phyloP scores from a whole-genome alignment of 2,888 invertebrate genomes.

The Frankliniella intonsa region DNA sequence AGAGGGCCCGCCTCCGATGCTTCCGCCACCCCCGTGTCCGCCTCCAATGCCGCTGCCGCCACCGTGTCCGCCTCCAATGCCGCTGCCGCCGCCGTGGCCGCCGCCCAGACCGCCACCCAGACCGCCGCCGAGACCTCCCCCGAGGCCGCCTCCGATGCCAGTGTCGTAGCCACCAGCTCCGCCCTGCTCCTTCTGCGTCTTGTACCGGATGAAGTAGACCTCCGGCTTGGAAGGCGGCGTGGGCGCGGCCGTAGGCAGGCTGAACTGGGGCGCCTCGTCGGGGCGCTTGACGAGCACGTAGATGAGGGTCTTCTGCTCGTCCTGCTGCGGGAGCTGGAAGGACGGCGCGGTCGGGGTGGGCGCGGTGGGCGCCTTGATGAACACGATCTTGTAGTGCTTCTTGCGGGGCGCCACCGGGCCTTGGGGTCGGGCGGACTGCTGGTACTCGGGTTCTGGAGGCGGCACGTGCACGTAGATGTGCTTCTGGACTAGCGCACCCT shows the following conservation, averaged over 20 bases:
- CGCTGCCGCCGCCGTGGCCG: neutral
- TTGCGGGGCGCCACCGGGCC: conserved; percentile 66
- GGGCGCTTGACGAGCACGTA: conserved; percentile 82
- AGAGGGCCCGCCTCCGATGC: neutral
- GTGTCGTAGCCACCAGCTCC: neutral
- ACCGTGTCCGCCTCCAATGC: neutral
- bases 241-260: conserved; percentile 68
- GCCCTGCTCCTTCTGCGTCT: conserved; percentile 51
- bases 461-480: conserved; percentile 89
- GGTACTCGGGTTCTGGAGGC: conserved; percentile 74
- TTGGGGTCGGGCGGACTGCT: conserved; percentile 57
- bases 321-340: conserved; percentile 71
- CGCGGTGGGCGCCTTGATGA: conserved; percentile 84
- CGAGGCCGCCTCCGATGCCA: neutral
- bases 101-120: conserved; percentile 1
- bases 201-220: conserved; percentile 81
- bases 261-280: conserved; percentile 72
- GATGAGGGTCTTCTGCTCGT: conserved; percentile 79
- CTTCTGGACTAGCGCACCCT: conserved; percentile 65
- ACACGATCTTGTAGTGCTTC: conserved; percentile 88
- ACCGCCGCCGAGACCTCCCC: neutral
- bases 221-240: conserved; percentile 81
- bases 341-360: conserved; percentile 77
- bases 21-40: neutral
- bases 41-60: neutral